A percentile compares a stretch with the other conserved stretches of the same genome.
phyloP scores from a whole-genome alignment of 2,113 vertebrate species.

The Holacanthus passer region DNA sequence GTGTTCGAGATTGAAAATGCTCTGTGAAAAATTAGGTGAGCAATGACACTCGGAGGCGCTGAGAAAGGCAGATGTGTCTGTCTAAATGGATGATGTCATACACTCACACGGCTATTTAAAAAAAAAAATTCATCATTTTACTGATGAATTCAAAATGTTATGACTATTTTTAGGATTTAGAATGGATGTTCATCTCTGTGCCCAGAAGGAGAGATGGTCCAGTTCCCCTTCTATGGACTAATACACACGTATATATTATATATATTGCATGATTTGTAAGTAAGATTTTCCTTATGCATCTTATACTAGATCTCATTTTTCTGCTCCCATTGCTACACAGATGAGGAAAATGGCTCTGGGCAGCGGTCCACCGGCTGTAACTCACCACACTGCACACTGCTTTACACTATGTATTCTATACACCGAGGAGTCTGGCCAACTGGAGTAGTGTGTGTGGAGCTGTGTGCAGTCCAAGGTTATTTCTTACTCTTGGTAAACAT shows the following conservation, averaged over 20 bases:
- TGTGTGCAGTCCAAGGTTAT: conserved; percentile 42
- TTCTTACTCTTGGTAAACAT: conserved; percentile 73
- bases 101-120: neutral
- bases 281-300: neutral
- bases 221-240: neutral
- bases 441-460: conserved; percentile 20
- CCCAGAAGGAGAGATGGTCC: neutral
- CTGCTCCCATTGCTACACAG: neutral
- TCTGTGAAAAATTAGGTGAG: conserved; percentile 17
- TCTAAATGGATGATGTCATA: neutral
- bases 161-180: neutral
- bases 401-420: conserved; percentile 40
- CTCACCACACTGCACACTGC: conserved; percentile 1
- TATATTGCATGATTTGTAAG: neutral
- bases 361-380: neutral
- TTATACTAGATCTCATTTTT: neutral
- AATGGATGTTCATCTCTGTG: neutral
- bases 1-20: conserved; percentile 23
- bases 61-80: neutral
- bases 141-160: neutral
- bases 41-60: neutral
- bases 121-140: neutral
- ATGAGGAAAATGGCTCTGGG: neutral
- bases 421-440: neutral
- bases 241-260: neutral